A percentile compares a stretch with the other conserved stretches of the same genome.
Evolutionary conservation across 2,113 vertebrate species (phyloP).

Genomic region (Rutilus rutilus): DNA sequence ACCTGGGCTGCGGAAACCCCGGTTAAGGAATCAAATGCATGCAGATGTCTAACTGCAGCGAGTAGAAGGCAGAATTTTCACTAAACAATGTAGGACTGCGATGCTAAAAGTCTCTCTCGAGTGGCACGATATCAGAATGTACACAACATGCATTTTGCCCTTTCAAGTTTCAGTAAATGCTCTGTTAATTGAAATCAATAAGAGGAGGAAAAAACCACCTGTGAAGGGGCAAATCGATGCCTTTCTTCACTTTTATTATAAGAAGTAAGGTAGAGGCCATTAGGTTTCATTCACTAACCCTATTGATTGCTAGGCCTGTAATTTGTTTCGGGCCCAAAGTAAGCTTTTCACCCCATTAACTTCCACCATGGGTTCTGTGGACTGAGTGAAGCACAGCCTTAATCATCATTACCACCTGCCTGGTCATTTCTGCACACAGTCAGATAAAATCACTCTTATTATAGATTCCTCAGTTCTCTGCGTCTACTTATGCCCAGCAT

Average conservation of each 20-base stretch:
- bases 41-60: neutral
- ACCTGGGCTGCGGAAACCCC: neutral
- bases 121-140: conserved; percentile 32
- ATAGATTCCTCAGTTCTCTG: conserved; percentile 59
- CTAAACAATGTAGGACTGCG: neutral
- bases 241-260: conserved; percentile 59
- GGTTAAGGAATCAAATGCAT: neutral
- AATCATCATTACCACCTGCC: conserved; percentile 76
- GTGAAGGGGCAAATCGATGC: conserved; percentile 57
- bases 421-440: conserved; percentile 57
- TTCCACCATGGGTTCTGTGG: conserved; percentile 61
- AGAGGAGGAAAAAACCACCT: conserved; percentile 58
- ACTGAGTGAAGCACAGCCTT: conserved; percentile 58
- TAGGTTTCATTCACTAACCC: conserved; percentile 66
- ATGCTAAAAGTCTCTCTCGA: neutral
- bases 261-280: conserved; percentile 63
- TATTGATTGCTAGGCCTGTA: conserved; percentile 69
- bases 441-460: conserved; percentile 65
- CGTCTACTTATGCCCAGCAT: conserved; percentile 54
- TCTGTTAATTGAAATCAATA: conserved; percentile 62
- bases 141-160: conserved; percentile 40
- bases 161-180: conserved; percentile 60
- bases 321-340: conserved; percentile 74
- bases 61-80: neutral
- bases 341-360: conserved; percentile 74